Percentiles rank a stretch among this genome's conserved stretches.
phyloP scores from a whole-genome alignment of 2,888 invertebrate species.

The Netelia melanura region DNA sequence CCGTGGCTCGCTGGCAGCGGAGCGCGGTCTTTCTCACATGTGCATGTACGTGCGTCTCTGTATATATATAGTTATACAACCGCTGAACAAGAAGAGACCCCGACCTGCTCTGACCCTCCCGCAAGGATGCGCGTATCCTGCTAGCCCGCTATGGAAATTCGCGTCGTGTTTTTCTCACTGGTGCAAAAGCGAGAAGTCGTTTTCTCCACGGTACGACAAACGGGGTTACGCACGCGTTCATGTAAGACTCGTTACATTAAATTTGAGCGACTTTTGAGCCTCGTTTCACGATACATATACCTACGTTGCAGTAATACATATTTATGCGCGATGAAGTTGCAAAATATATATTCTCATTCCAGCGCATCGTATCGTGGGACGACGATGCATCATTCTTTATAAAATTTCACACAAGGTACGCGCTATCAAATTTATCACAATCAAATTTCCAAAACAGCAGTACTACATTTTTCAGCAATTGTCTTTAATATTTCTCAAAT shows the following conservation, averaged over 20 bases:
- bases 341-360: not conserved
- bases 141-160: slow-evolving; percentile 66
- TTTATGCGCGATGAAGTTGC: slow-evolving; percentile 5
- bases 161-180: slow-evolving; percentile 39
- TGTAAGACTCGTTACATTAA: slow-evolving; percentile 44
- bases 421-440: no score
- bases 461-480: no score
- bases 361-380: no score
- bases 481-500: no score
- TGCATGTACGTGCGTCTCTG: not conserved
- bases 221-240: slow-evolving; percentile 50
- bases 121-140: slow-evolving; percentile 55
- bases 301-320: slow-evolving; percentile 20
- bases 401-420: no score
- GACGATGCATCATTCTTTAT: no score
- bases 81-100: slow-evolving; percentile 50
- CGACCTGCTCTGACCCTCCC: slow-evolving; percentile 63
- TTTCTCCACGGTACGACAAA: slow-evolving; percentile 43
- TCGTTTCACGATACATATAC: slow-evolving; percentile 4
- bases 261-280: slow-evolving; percentile 57
- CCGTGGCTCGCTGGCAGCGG: not conserved
- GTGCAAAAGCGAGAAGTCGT: slow-evolving; percentile 55
- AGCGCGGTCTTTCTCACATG: slow-evolving; percentile 23
- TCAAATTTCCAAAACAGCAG: no score
- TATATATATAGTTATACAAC: slow-evolving; percentile 2